Evolutionary conservation across 2,113 vertebrate species (phyloP).

Genomic region (Isichthys henryi): DNA sequence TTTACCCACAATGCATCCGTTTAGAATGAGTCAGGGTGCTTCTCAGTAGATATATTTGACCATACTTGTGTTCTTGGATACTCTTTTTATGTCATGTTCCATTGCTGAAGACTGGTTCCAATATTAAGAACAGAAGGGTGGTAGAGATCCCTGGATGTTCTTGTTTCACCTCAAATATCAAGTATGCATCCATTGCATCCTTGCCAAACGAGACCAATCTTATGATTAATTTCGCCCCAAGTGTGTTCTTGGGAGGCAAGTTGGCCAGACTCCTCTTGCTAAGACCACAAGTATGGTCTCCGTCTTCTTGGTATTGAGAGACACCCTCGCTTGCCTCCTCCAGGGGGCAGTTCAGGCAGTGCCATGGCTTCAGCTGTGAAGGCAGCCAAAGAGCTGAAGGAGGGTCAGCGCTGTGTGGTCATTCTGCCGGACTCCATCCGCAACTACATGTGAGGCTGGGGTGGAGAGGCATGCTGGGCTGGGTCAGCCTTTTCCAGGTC

Average conservation of each 20-base stretch:
- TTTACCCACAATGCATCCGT: neutral
- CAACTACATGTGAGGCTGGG: conserved; percentile 87
- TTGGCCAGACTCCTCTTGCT: neutral
- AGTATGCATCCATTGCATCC: neutral
- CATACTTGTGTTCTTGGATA: neutral
- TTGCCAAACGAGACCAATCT: neutral
- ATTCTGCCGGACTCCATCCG: conserved; percentile 89
- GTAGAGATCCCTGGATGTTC: neutral
- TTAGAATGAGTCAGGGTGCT: neutral
- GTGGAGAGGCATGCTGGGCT: neutral
- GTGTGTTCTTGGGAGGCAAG: neutral
- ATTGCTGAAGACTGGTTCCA: neutral
- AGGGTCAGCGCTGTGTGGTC: conserved; percentile 90
- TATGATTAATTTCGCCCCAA: neutral
- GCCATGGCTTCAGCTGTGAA: conserved; percentile 76
- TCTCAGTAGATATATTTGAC: neutral
- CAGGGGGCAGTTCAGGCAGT: conserved; percentile 89
- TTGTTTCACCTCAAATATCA: neutral
- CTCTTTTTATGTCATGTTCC: neutral
- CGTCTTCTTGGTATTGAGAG: neutral
- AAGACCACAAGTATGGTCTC: neutral
- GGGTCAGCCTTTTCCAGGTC: neutral
- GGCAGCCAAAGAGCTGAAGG: conserved; percentile 75
- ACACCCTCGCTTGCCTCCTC: neutral
- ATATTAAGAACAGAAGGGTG: neutral